Conservation (phyloP, 1,140 invertebrate species). For the Antheraea mylitta region DNA sequence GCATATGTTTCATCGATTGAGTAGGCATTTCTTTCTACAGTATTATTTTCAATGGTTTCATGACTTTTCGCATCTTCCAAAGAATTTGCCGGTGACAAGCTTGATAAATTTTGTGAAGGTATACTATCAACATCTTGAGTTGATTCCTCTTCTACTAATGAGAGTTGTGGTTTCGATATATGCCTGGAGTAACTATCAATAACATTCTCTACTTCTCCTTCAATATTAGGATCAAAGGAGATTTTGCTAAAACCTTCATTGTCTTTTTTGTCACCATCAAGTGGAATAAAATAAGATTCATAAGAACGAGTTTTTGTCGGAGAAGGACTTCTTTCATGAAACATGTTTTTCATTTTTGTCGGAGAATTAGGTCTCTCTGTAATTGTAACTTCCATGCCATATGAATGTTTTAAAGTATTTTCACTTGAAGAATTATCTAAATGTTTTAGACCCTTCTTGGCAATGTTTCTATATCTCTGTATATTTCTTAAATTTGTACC, state of each 20-base stretch:
- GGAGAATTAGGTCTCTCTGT: slow-evolving; percentile 54
- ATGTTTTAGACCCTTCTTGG: slow-evolving; percentile 47
- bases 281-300: slow-evolving; percentile 59
- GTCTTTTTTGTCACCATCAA: slow-evolving; percentile 40
- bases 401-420: slow-evolving; percentile 33
- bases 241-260: slow-evolving; percentile 42
- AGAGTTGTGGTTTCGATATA: slow-evolving; percentile 64
- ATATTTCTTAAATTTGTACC: slow-evolving; percentile 46
- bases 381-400: slow-evolving; percentile 64
- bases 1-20: slow-evolving; percentile 30
- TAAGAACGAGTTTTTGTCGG: slow-evolving; percentile 45
- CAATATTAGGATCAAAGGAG: slow-evolving; percentile 45
- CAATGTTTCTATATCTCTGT: slow-evolving; percentile 58
- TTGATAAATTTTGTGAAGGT: slow-evolving; percentile 42
- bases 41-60: slow-evolving; percentile 16
- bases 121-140: slow-evolving; percentile 70
- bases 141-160: slow-evolving; percentile 75
- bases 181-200: slow-evolving; percentile 48
- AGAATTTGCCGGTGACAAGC: slow-evolving; percentile 44
- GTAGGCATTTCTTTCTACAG: slow-evolving; percentile 26
- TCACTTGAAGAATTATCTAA: slow-evolving; percentile 36
- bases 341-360: slow-evolving; percentile 38
- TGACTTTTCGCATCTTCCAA: slow-evolving; percentile 28
- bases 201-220: slow-evolving; percentile 37
- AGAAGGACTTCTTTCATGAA: slow-evolving; percentile 36